These are phyloP conservation scores for Vimba vimba DNA, from an alignment of 2,113 vertebrate genomes.

Conservation along the genomic window DNA sequence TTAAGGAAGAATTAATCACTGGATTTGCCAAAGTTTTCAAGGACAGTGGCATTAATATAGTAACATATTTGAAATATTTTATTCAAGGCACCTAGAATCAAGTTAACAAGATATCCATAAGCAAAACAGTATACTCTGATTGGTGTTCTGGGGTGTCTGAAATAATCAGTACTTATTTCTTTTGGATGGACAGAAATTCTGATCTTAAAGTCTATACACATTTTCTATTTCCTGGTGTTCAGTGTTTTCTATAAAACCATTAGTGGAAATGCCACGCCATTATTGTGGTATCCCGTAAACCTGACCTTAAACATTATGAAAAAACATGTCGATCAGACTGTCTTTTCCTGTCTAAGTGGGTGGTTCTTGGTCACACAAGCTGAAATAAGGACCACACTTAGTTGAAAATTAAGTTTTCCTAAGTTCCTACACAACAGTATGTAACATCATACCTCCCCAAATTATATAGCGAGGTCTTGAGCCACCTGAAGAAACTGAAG, in stretches of 20 bases:
- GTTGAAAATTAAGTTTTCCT: background rate
- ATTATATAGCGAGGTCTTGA: slow-evolving; percentile 77
- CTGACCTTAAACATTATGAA: background rate
- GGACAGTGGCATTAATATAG: background rate
- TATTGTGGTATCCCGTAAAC: background rate
- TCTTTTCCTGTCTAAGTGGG: background rate
- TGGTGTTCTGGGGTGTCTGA: background rate
- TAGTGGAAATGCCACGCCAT: background rate
- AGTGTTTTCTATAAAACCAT: background rate
- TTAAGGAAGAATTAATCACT: too few relatives aligned
- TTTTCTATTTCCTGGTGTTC: background rate
- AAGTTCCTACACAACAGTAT: background rate
- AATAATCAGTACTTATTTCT: background rate
- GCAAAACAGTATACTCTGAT: background rate
- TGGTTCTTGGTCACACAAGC: background rate
- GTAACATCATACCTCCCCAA: slow-evolving; percentile 78
- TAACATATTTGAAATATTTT: background rate
- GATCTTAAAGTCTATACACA: background rate
- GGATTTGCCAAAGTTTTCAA: too few relatives aligned
- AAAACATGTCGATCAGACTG: background rate
- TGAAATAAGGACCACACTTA: background rate
- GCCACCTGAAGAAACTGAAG: slow-evolving; percentile 91
- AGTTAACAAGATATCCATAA: too few relatives aligned
- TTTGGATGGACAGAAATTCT: background rate
- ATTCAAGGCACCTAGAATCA: too few relatives aligned